Conservation (phyloP, 2,797 vertebrate genomes). For the Dicrostonyx torquatus region DNA sequence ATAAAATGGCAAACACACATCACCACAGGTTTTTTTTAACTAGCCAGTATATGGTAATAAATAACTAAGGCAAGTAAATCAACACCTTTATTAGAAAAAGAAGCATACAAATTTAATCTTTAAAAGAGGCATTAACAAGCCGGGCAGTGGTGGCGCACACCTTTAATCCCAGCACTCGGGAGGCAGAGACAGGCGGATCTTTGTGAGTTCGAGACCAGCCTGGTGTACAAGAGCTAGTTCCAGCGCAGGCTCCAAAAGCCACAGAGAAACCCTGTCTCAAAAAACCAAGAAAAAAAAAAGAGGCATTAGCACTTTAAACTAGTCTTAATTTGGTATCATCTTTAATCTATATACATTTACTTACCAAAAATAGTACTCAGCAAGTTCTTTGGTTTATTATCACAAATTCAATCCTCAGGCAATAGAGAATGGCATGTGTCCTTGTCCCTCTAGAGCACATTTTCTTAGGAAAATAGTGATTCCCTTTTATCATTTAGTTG, state of each 20-base stretch:
- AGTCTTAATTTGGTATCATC: neutral
- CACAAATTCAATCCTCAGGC: neutral
- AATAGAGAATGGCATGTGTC: fast-evolving
- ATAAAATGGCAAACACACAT: neutral
- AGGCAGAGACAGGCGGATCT: too few relatives aligned
- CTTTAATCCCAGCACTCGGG: too few relatives aligned
- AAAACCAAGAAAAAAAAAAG: too few relatives aligned
- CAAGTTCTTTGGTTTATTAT: neutral
- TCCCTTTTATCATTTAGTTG: neutral
- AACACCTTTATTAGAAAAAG: neutral
- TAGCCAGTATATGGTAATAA: neutral
- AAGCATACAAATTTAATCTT: neutral
- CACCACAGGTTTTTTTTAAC: neutral
- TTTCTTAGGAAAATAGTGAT: neutral
- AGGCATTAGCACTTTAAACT: neutral
- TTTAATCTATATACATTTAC: neutral
- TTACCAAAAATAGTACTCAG: neutral
- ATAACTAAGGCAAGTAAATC: neutral
- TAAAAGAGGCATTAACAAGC: neutral
- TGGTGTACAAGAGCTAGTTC: too few relatives aligned
- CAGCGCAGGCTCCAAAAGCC: too few relatives aligned
- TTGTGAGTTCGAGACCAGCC: too few relatives aligned
- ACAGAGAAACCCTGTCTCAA: too few relatives aligned
- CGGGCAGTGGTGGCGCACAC: too few relatives aligned
- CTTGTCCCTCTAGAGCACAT: neutral